Evolutionary conservation across 2,797 vertebrate species (phyloP).

Genomic region (Typhlichthys eigenmanni): DNA sequence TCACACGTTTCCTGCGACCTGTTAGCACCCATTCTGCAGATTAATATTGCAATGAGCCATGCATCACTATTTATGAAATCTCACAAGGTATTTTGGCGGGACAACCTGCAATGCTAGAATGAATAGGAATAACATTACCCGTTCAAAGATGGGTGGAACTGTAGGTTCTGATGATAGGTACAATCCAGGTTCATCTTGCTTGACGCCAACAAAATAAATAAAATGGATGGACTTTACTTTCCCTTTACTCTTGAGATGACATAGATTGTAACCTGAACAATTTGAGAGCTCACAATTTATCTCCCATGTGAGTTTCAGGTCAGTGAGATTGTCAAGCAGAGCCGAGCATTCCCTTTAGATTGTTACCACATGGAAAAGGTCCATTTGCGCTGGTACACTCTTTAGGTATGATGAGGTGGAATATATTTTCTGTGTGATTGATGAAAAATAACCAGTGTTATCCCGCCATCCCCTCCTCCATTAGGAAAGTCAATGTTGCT

Average conservation of each 20-base stretch:
- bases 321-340: constrained; percentile 56
- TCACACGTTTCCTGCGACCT: constrained; percentile 61
- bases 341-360: constrained; percentile 54
- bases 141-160: constrained; percentile 36
- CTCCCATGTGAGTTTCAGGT: constrained; percentile 59
- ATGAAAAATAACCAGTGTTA: constrained; percentile 66
- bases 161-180: constrained; percentile 38
- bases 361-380: constrained; percentile 63
- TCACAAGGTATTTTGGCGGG: constrained; percentile 44
- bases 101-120: constrained; percentile 31
- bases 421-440: constrained; percentile 71
- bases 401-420: constrained; percentile 63
- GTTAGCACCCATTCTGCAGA: constrained; percentile 59
- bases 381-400: constrained; percentile 44
- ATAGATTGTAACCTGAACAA: constrained; percentile 54
- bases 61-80: constrained; percentile 60
- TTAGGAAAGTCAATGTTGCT: constrained; percentile 66
- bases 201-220: constrained; percentile 20
- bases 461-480: constrained; percentile 32
- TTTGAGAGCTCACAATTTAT: constrained; percentile 41
- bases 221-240: constrained; percentile 41
- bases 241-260: constrained; percentile 43
- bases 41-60: constrained; percentile 63
- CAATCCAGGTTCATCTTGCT: constrained; percentile 39
- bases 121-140: constrained; percentile 40